Base-by-base conservation (phyloP, 1,140 invertebrate genomes). In the Aethina tumida region DNA sequence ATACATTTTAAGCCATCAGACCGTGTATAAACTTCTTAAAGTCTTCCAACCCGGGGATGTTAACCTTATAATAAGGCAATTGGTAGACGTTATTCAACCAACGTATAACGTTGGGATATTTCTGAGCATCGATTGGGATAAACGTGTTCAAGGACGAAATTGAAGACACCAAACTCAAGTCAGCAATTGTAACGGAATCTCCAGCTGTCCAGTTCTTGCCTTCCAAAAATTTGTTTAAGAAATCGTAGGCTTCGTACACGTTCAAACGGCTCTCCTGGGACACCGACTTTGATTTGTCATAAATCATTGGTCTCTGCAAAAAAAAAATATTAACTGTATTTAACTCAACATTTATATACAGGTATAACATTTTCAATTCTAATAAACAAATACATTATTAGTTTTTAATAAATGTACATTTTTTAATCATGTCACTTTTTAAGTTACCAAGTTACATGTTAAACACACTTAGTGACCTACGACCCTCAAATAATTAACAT, bases 171-270 rank as follows among this genome's bases (percentile, higher is more conserved):
- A 67, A 54, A 16, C 56, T 49, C 18, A 66, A 62, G 45, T 69
- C 73, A 13, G 72, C 74, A 20, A 75, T 58, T 2, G 72, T 75
- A 5, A 73, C 28, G 9, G 49, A 24, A 29, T 67, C 55, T 3
- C 64, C 65, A 8, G 59, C 63, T 6, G 62, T 50, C 51, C 62
- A 69, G 25, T 52, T 38, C 5, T 49, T 54, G 13, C 53, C 57
- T 2, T 47, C 48, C 17, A 70, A 43, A 56, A 59, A 43, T 26
- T 32, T 48, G 24, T 69, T 56, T 6, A 68, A 32, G 19, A 58
- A 50, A n/a, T 44, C 45, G 15, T 65, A 56, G 15, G 54, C 52
- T 21, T 65, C 52, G 9, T 29, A 48, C 39, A 5, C 49, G 22
- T 7, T 5, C n/a, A 27, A 35, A 38, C 21, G 17, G 10, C 3